Percentiles rank a stretch among this genome's conserved stretches.
Conservation (phyloP, 2,888 invertebrate genomes). For the Polylopha cassiicola region DNA sequence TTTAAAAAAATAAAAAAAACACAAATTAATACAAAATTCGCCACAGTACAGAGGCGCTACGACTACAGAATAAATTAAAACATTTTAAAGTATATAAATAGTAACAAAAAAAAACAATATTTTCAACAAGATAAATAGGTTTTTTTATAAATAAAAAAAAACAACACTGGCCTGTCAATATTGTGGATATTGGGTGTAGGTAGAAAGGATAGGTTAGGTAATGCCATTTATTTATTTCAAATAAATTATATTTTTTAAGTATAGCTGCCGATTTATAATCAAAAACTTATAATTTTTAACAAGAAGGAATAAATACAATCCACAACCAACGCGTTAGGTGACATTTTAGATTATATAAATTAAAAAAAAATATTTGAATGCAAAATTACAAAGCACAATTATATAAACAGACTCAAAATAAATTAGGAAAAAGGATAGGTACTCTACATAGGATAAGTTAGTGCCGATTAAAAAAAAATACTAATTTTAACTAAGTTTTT, state of each 20-base stretch:
- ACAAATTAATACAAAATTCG: conserved; percentile 55
- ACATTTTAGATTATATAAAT: conserved; percentile 30
- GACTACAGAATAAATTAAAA: conserved; percentile 73
- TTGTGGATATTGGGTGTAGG: conserved; percentile 48
- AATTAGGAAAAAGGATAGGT: conserved; percentile 64
- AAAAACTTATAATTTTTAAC: conserved; percentile 64
- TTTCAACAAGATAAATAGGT: conserved; percentile 70
- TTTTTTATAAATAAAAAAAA: conserved; percentile 60
- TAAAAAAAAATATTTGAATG: conserved; percentile 43
- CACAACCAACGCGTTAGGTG: conserved; percentile 51
- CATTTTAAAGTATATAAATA: conserved; percentile 67
- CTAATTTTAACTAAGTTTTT: conserved; percentile 1
- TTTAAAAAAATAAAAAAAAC: conserved; percentile 52
- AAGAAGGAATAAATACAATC: conserved; percentile 54
- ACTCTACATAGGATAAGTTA: conserved; percentile 47
- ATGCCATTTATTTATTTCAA: conserved; percentile 74
- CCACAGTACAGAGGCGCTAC: conserved; percentile 55
- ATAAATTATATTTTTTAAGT: conserved; percentile 67
- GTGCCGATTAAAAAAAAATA: conserved; percentile 30
- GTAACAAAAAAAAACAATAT: conserved; percentile 66
- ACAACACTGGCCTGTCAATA: conserved; percentile 78
- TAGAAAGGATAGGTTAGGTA: conserved; percentile 31
- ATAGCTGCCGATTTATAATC: conserved; percentile 66
- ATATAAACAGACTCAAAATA: conserved; percentile 58
- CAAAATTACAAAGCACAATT: conserved; percentile 70